Evolutionary conservation across 2,113 vertebrate genomes (phyloP).

Genomic region (Hemicordylus capensis): DNA sequence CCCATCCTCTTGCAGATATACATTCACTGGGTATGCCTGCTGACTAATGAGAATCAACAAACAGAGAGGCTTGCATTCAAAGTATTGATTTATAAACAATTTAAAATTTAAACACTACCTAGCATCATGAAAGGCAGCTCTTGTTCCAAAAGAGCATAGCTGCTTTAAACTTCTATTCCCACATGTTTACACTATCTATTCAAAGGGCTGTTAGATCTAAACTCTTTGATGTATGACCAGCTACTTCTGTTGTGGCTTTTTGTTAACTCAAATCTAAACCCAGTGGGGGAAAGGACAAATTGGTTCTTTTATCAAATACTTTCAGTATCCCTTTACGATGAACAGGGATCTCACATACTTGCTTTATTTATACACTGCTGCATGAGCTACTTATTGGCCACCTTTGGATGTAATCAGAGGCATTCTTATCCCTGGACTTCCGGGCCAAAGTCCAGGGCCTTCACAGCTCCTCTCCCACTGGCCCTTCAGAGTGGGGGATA

Average conservation of each 20-base stretch:
- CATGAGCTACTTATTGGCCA: not conserved
- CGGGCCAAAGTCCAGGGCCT: too few relatives aligned
- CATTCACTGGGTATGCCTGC: rapidly evolving
- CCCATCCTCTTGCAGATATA: not conserved
- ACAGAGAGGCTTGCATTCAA: slow-evolving; percentile 13
- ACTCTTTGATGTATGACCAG: slow-evolving; percentile 70
- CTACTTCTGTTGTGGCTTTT: slow-evolving; percentile 59
- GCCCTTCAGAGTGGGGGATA: too few relatives aligned
- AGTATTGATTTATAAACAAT: slow-evolving; percentile 47
- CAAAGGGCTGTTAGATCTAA: slow-evolving; percentile 70
- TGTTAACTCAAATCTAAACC: slow-evolving; percentile 62
- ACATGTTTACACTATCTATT: slow-evolving; percentile 59
- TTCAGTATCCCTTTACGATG: slow-evolving; percentile 47
- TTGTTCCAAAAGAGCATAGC: slow-evolving; percentile 26
- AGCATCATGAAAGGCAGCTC: slow-evolving; percentile 36
- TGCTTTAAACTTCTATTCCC: slow-evolving; percentile 64
- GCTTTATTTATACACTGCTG: not conserved
- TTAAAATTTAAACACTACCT: slow-evolving; percentile 42
- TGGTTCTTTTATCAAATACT: slow-evolving; percentile 61
- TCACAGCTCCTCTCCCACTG: too few relatives aligned
- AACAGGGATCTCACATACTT: slow-evolving; percentile 4
- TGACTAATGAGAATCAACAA: not conserved
- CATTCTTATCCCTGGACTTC: too few relatives aligned
- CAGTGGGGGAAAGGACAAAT: slow-evolving; percentile 62
- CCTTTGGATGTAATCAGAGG: too few relatives aligned